phyloP scores from a whole-genome alignment of 2,113 vertebrate species.

The Tragelaphus imberbis region DNA sequence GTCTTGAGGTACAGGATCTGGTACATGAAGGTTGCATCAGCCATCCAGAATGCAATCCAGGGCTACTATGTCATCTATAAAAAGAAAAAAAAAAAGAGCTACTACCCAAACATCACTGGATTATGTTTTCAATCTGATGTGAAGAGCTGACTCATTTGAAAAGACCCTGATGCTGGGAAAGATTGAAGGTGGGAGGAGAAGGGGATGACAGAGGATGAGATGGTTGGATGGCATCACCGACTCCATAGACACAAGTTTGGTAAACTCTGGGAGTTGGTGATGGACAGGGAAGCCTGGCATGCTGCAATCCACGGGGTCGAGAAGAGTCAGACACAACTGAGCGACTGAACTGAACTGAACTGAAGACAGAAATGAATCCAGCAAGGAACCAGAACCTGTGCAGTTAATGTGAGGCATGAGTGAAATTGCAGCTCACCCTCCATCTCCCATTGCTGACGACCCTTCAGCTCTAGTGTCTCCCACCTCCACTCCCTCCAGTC shows the following conservation, averaged over 20 bases:
- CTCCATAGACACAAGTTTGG: neutral
- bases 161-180: neutral
- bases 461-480: neutral
- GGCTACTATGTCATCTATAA: neutral
- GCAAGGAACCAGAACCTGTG: neutral
- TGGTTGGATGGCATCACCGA: neutral
- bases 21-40: neutral
- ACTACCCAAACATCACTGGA: neutral
- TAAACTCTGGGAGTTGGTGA: neutral
- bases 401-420: neutral
- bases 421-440: neutral
- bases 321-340: neutral
- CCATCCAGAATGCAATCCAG: neutral
- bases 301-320: neutral
- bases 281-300: neutral
- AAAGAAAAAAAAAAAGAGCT: neutral
- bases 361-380: neutral
- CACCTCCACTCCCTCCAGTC: neutral
- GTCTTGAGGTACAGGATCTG: neutral
- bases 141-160: neutral
- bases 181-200: neutral
- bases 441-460: neutral
- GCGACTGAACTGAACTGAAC: neutral
- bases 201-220: neutral
- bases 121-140: neutral